Base-by-base conservation (phyloP, 2,113 vertebrate genomes). In the Nestor notabilis region DNA sequence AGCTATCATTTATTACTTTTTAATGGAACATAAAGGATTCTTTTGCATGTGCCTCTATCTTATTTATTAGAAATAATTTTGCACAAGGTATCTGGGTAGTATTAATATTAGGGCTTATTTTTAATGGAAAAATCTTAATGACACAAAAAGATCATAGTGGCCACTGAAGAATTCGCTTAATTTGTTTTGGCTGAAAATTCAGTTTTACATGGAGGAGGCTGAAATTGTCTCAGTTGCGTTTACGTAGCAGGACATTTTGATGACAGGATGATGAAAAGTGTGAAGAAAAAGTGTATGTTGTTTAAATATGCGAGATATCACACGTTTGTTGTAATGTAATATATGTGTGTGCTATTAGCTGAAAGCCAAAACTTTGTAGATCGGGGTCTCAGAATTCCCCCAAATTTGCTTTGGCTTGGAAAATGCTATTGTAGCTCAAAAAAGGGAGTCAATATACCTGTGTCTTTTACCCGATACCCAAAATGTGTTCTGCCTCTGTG, bases 101-200 rank as follows among this genome's bases (percentile, higher is more conserved):
- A 44, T 84, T 93, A 89, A 33, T 75, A 49, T 80, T 66, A 53
- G 39, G 13, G 71, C 15, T 2, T 16, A 46, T 13, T 85, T 71
- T 23, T 90, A 90, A 68, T 76, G 52, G 29, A 68, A 92, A 93
- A 79, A 43, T 76, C 46, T 78, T 95, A 68, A n/a, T 71, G 66
- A 64, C 72, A 61, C 43, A 47, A 55, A 47, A 88, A 77, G 33
- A 64, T 76, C 10, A 5, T 37, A 17, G 13, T 2, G 2, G 93
- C 76, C 20, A 47, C 60, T 87, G 47, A 79, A 93, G 46, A 84
- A 84, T 68, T 76, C 66, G 27, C 9, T 75, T 55, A 13, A 47
- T 91, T 82, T 87, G 39, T 83, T 87, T 94, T 80, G 46, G 19
- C 80, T 83, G 58, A 65, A 93, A 77, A 41, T 90, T 94, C 75